Base-by-base conservation (phyloP, 2,888 invertebrate species). In the Gnatocerus cornutus region DNA sequence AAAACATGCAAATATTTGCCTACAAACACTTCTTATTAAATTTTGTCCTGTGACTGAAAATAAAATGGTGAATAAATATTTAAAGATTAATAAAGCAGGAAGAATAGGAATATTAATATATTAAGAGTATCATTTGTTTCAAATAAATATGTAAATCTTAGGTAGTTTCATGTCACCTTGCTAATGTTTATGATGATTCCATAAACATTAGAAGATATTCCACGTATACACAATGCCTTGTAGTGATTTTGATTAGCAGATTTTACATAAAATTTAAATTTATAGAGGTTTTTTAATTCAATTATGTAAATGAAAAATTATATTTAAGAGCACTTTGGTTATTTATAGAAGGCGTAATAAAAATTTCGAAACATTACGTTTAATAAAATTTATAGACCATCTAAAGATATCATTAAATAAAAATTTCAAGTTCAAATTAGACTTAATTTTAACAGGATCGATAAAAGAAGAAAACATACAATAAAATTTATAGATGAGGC, bases 401-500 rank as follows among this genome's bases (percentile, higher is more conserved):
- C 37, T 45, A n/a, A 53, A 45, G 65, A 33, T 53, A 62, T 46
- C 67, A 68, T 67, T 69, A 69, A 69, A 66, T 56, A 67, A 68
- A 68, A 72, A 73, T 76, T 74, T 74, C 69, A 73, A 73, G 71
- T 63, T 69, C 66, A 73, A 75, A 76, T 76, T 77, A 74, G 71
- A 69, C 68, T 69, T 64, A 69, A 72, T 75, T 76, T 75, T 48
- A 76, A 76, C 76, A 74, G 73, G 73, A 74, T 75, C 74, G 72
- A 73, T 69, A 66, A 69, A 68, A 69, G 70, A 41, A 43, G 53
- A 65, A 56, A 73, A 75, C 74, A 76, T 73, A 77, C 76, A 79
- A 78, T 78, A 75, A 78, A 79, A 78, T 79, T 79, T 78, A 79
- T 77, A 75, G 76, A 74, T 75, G 65, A 21, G 21, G 53, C 69